Conservation (phyloP, 2,113 vertebrate species). For the Mesembrinibis cayennensis region DNA sequence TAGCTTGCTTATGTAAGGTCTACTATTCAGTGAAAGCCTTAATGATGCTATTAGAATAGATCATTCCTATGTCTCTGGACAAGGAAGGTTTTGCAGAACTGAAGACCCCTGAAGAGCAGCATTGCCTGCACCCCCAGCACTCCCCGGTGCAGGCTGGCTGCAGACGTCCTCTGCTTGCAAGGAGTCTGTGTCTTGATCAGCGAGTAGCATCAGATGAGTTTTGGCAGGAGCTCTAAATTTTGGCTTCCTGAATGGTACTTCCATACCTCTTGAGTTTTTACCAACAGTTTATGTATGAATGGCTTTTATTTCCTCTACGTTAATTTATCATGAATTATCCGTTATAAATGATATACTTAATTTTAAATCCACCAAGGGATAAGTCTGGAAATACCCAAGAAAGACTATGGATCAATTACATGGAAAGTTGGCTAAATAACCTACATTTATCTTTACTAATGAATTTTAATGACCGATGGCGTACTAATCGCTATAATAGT, state of each 20-base stretch:
- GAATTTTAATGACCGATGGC: neutral
- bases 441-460: neutral
- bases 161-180: neutral
- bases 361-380: neutral
- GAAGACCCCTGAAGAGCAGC: neutral
- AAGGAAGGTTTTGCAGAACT: neutral
- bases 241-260: neutral
- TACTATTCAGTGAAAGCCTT: neutral
- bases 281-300: neutral
- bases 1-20: neutral
- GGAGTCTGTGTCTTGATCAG: neutral
- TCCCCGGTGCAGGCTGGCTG: fast-evolving
- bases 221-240: neutral
- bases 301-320: neutral
- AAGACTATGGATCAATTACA: neutral
- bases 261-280: neutral
- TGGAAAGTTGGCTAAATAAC: neutral
- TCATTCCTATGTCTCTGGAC: neutral
- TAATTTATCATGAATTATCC: neutral
- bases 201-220: neutral
- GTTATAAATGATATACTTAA: neutral
- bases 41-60: neutral
- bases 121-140: neutral
- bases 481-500: neutral
- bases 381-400: neutral